Evolutionary conservation across 2,797 vertebrate genomes (phyloP).

Genomic region (Psittacula echo): DNA sequence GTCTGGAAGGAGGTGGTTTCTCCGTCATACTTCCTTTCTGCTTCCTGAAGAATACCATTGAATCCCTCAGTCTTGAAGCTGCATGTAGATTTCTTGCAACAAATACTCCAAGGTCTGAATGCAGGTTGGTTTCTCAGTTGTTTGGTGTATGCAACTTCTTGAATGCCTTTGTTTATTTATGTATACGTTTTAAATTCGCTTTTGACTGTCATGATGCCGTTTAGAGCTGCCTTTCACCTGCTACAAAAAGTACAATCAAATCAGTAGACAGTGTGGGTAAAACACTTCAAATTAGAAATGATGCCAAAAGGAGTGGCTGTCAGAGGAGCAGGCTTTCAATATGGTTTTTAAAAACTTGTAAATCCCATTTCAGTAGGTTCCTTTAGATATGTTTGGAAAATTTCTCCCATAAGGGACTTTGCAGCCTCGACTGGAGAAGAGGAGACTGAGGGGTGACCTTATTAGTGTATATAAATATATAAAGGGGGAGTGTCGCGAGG

Average conservation of each 20-base stretch:
- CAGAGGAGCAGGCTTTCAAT: not conserved
- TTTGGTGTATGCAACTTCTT: not conserved
- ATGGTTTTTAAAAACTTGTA: not conserved
- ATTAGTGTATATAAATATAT: too few species aligned
- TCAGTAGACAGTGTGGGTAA: not conserved
- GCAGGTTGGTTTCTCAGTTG: not conserved
- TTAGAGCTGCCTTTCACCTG: not conserved
- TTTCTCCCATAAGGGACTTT: not conserved
- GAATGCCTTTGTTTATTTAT: not conserved
- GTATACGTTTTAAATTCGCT: accelerated
- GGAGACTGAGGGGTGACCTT: too few species aligned
- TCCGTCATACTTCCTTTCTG: not conserved
- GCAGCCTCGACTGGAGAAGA: not conserved
- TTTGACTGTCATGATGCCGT: not conserved
- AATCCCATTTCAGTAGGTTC: not conserved
- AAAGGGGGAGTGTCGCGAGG: too few species aligned
- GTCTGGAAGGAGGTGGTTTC: not conserved
- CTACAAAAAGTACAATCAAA: not conserved
- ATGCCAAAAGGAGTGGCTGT: not conserved
- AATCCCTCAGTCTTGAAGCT: not conserved
- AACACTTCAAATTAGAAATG: not conserved
- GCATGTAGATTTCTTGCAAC: not conserved
- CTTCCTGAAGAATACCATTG: not conserved
- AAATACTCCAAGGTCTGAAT: not conserved
- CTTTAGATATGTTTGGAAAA: not conserved